phyloP scores from a whole-genome alignment of 1,140 invertebrate genomes.

The Archivesica marissinica region DNA sequence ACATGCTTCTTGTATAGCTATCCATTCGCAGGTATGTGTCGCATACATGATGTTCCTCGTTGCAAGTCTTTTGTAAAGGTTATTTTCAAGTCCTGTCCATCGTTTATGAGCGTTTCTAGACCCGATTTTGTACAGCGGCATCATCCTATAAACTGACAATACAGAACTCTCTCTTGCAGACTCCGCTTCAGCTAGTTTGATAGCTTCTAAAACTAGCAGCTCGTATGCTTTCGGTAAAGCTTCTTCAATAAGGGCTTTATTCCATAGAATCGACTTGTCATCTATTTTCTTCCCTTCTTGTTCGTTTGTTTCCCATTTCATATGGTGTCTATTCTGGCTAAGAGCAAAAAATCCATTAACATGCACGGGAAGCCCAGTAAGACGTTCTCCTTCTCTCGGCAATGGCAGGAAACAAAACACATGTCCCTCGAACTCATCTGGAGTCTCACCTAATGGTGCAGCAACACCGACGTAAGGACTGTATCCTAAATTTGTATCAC shows the following conservation, averaged over 20 bases:
- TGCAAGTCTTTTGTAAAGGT: too few relatives aligned
- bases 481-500: conserved; percentile 62
- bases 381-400: conserved; percentile 67
- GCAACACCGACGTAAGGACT: conserved; percentile 78
- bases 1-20: too few relatives aligned
- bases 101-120: too few relatives aligned
- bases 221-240: conserved; percentile 69
- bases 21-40: too few relatives aligned
- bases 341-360: conserved; percentile 80
- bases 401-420: conserved; percentile 81
- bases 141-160: too few relatives aligned
- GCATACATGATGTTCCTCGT: too few relatives aligned
- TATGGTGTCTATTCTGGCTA: conserved; percentile 76
- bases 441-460: conserved; percentile 43
- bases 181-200: not conserved
- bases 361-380: conserved; percentile 79
- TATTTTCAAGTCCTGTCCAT: too few relatives aligned
- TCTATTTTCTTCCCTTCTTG: conserved; percentile 54
- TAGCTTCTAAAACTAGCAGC: conserved; percentile 45
- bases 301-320: conserved; percentile 77
- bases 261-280: conserved; percentile 76
- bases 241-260: conserved; percentile 74
- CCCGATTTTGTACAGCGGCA: too few relatives aligned
- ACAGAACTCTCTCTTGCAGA: too few relatives aligned
- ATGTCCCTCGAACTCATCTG: conserved; percentile 68